These are phyloP conservation scores for Daubentonia madagascariensis DNA, from an alignment of 2,113 vertebrate genomes.

Conservation along the genomic window DNA sequence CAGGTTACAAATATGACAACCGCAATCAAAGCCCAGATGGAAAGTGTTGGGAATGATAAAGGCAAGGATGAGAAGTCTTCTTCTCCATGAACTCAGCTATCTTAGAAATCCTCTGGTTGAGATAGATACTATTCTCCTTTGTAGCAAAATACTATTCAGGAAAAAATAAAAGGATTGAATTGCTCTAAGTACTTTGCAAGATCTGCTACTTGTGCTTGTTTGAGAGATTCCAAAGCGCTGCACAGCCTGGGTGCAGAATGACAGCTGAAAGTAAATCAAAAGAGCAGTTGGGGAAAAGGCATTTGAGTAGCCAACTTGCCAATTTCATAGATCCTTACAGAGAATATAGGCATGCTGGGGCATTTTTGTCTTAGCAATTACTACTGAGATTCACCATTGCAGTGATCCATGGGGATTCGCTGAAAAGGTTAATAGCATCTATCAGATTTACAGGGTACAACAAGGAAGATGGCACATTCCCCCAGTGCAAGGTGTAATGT, in stretches of 20 bases:
- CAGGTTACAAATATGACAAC: slow-evolving; percentile 77
- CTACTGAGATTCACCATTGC: slow-evolving; percentile 59
- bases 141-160: slow-evolving; percentile 31
- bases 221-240: slow-evolving; percentile 61
- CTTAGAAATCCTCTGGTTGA: not conserved
- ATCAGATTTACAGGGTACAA: slow-evolving; percentile 80
- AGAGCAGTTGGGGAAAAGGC: slow-evolving; percentile 66
- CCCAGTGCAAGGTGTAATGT: slow-evolving; percentile 74
- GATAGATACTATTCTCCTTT: slow-evolving; percentile 40
- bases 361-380: slow-evolving; percentile 77
- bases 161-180: slow-evolving; percentile 47
- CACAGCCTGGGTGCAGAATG: slow-evolving; percentile 53
- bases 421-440: slow-evolving; percentile 83
- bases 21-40: slow-evolving; percentile 61
- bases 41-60: slow-evolving; percentile 64
- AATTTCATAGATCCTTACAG: slow-evolving; percentile 58
- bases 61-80: not conserved
- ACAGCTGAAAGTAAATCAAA: slow-evolving; percentile 71
- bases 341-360: slow-evolving; percentile 56
- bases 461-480: slow-evolving; percentile 77
- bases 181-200: slow-evolving; percentile 55
- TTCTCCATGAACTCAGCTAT: slow-evolving; percentile 15
- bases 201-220: slow-evolving; percentile 66
- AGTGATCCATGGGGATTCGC: slow-evolving; percentile 74
- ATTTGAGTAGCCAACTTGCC: slow-evolving; percentile 64